A percentile compares a stretch with the other conserved stretches of the same genome.
Evolutionary conservation across 2,888 invertebrate genomes (phyloP).

Genomic region (Agriopis leucophaearia): DNA sequence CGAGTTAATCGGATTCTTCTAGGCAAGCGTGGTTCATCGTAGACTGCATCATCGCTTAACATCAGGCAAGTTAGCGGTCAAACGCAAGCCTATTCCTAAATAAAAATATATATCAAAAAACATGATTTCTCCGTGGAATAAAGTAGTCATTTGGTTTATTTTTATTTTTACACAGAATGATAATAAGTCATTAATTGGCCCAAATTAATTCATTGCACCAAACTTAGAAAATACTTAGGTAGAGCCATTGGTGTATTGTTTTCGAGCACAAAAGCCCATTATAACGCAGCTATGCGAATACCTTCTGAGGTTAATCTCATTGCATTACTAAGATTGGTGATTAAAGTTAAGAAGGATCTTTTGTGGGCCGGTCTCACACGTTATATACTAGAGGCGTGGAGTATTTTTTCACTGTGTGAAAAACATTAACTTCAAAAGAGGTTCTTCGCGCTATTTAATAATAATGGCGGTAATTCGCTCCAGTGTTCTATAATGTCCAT

Average conservation of each 20-base stretch:
- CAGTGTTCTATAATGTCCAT: no score
- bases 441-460: not conserved
- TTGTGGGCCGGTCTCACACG: conserved; percentile 45
- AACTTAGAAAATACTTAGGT: conserved; percentile 45
- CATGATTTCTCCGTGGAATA: not conserved
- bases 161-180: not conserved
- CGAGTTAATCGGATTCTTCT: not conserved
- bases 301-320: conserved; percentile 67
- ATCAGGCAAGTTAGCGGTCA: no score
- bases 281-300: conserved; percentile 71
- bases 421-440: not conserved
- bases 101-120: no score
- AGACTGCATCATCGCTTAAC: no score
- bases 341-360: conserved; percentile 43
- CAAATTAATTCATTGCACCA: conserved; percentile 60
- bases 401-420: conserved; percentile 22
- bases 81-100: no score
- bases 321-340: conserved; percentile 51
- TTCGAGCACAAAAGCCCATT: conserved; percentile 79
- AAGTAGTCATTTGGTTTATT: not conserved
- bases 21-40: no score
- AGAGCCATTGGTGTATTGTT: conserved; percentile 80
- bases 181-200: conserved; percentile 31
- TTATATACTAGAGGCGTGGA: conserved; percentile 13
- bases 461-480: not conserved